A percentile compares a stretch with the other conserved stretches of the same genome.
Conservation (phyloP, 1,140 invertebrate genomes). For the Cotesia vestalis region DNA sequence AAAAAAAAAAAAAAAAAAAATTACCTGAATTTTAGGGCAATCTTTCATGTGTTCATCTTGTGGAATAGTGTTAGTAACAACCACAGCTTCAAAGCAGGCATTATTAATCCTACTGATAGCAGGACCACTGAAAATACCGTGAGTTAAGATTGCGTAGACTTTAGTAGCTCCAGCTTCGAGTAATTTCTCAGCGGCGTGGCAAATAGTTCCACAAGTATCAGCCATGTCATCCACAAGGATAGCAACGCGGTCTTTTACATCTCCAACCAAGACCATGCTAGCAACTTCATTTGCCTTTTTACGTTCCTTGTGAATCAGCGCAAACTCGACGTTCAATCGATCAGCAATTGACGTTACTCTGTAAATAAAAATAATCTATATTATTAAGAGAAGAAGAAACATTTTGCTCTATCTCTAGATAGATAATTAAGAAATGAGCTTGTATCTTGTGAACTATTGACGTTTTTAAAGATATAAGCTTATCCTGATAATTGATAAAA, state of each 20-base stretch:
- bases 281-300: constrained; percentile 98
- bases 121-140: constrained; percentile 97
- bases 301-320: constrained; percentile 98
- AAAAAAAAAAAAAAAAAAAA: no score
- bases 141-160: constrained; percentile 97
- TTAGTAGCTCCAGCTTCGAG: constrained; percentile 96
- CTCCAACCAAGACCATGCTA: constrained; percentile 97
- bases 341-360: constrained; percentile 96
- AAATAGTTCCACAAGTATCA: constrained; percentile 98
- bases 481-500: not conserved
- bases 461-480: not conserved
- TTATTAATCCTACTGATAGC: constrained; percentile 96
- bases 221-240: constrained; percentile 99
- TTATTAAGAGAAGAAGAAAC: constrained; percentile 15
- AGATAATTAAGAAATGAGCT: not conserved
- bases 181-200: constrained; percentile 95
- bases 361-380: constrained; percentile 45
- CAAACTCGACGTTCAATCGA: constrained; percentile 96
- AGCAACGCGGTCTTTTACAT: constrained; percentile 94
- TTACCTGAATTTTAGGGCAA: constrained; percentile 93
- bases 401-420: not conserved
- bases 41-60: constrained; percentile 96
- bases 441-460: no score
- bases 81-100: constrained; percentile 96
- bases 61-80: constrained; percentile 99